phyloP scores from a whole-genome alignment of 2,888 invertebrate species.

The Orgyia antiqua region DNA sequence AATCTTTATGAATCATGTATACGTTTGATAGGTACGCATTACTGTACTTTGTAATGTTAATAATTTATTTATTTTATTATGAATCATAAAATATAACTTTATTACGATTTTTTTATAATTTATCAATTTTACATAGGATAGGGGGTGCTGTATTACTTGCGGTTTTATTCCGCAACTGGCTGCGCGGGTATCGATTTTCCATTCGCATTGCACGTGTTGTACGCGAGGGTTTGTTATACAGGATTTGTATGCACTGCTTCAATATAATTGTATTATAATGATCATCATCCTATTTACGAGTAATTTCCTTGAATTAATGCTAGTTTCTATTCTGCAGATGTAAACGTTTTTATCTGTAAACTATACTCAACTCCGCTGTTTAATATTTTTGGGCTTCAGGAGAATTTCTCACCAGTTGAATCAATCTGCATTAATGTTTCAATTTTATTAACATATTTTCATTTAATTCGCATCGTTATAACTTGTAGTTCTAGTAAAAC shows the following conservation, averaged over 20 bases:
- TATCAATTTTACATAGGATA: too few relatives aligned
- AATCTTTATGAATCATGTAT: not conserved
- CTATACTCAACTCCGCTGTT: too few relatives aligned
- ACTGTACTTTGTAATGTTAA: not conserved
- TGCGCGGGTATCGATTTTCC: constrained; percentile 59
- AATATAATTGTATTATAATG: constrained; percentile 24
- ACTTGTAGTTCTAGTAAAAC: too few relatives aligned
- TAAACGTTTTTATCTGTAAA: not conserved
- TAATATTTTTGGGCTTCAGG: too few relatives aligned
- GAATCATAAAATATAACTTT: not conserved
- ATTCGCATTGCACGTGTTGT: constrained; percentile 29
- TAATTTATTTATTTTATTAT: not conserved
- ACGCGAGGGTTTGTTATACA: constrained; percentile 15
- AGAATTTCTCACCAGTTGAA: too few relatives aligned
- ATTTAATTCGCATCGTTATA: too few relatives aligned
- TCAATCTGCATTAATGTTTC: too few relatives aligned
- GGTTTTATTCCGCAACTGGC: constrained; percentile 58
- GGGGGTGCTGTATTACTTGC: constrained; percentile 57
- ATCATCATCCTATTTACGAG: constrained; percentile 15
- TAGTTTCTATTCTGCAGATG: not conserved
- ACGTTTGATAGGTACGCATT: not conserved
- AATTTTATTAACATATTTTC: too few relatives aligned
- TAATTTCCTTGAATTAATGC: constrained; percentile 7
- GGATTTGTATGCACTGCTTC: constrained; percentile 16
- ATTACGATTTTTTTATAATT: constrained; percentile 10